Conservation (phyloP, 2,797 vertebrate genomes). For the Chanos chanos region DNA sequence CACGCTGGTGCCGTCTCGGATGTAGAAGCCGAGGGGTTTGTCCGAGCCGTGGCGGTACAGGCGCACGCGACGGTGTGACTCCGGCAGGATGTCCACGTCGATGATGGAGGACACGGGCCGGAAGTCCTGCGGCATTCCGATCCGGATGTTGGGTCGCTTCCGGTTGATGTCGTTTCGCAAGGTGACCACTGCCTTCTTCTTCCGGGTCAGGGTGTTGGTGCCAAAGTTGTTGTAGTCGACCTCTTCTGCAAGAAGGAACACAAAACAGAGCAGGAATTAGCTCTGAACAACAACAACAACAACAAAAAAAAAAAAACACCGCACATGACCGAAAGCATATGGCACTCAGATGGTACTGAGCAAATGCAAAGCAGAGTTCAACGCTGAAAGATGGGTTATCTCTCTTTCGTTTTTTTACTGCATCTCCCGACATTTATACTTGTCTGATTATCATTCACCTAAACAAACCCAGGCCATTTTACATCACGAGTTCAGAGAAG, state of each 20-base stretch:
- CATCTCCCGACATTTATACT: too few species aligned
- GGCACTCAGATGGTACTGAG: not conserved
- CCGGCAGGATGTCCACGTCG: slow-evolving; percentile 95
- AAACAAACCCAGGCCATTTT: too few species aligned
- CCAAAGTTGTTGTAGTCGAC: slow-evolving; percentile 89
- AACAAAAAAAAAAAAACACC: not conserved
- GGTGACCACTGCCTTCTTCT: slow-evolving; percentile 84
- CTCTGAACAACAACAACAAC: too few species aligned
- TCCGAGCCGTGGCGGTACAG: slow-evolving; percentile 92
- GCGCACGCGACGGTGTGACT: slow-evolving; percentile 91
- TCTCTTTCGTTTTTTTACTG: too few species aligned
- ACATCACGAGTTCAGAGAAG: too few species aligned
- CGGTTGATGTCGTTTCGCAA: slow-evolving; percentile 88
- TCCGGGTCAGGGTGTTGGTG: slow-evolving; percentile 84
- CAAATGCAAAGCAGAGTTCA: too few species aligned
- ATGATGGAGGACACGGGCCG: slow-evolving; percentile 97
- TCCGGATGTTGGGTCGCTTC: slow-evolving; percentile 87
- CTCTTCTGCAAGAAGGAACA: slow-evolving; percentile 88
- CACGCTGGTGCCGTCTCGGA: slow-evolving; percentile 91
- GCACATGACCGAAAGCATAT: not conserved
- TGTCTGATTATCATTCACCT: too few species aligned
- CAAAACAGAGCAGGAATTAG: too few species aligned
- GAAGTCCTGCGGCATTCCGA: slow-evolving; percentile 94
- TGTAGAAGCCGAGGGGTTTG: slow-evolving; percentile 96
- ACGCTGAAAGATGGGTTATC: too few species aligned